Evolutionary conservation across 2,888 invertebrate species (phyloP).

Genomic region (Melanostoma scalare): DNA sequence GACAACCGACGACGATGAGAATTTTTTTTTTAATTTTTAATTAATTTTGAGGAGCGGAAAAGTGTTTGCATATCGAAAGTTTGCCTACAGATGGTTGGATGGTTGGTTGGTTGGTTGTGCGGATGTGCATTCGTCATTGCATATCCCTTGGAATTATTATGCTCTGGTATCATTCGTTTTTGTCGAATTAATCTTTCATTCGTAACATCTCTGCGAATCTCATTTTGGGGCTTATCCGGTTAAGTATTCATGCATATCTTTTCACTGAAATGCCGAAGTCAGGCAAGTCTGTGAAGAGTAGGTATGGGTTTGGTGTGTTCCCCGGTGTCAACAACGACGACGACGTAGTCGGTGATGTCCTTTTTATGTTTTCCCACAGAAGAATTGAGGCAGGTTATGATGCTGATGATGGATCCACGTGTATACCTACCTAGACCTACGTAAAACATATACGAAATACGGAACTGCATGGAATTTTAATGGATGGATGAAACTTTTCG

Average conservation of each 20-base stretch:
- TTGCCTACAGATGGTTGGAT: slow-evolving; percentile 21
- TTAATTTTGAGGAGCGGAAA: slow-evolving; percentile 17
- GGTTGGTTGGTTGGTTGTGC: not conserved
- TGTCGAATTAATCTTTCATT: slow-evolving; percentile 53
- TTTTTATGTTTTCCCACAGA: slow-evolving; percentile 36
- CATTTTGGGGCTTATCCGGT: slow-evolving; percentile 54
- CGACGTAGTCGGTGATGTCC: slow-evolving; percentile 17
- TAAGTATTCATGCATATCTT: slow-evolving; percentile 32
- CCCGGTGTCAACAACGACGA: not conserved
- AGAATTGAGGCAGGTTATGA: slow-evolving; percentile 60
- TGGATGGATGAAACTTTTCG: slow-evolving; percentile 30
- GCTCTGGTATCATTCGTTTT: slow-evolving; percentile 49
- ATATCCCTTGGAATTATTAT: slow-evolving; percentile 51
- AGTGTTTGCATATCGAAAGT: slow-evolving; percentile 23
- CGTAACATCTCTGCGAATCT: slow-evolving; percentile 59
- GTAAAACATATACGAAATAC: slow-evolving; percentile 15
- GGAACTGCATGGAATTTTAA: slow-evolving; percentile 60
- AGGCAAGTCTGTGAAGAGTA: not conserved
- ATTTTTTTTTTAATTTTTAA: slow-evolving; percentile 52
- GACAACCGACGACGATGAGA: not conserved
- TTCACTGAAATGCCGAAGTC: not conserved
- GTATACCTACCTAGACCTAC: slow-evolving; percentile 14
- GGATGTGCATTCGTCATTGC: slow-evolving; percentile 33
- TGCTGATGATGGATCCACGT: slow-evolving; percentile 27
- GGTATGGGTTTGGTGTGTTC: slow-evolving; percentile 13